A percentile compares a stretch with the other conserved stretches of the same genome.
Conservation (phyloP, 2,113 vertebrate genomes). For the Stegostoma tigrinum region DNA sequence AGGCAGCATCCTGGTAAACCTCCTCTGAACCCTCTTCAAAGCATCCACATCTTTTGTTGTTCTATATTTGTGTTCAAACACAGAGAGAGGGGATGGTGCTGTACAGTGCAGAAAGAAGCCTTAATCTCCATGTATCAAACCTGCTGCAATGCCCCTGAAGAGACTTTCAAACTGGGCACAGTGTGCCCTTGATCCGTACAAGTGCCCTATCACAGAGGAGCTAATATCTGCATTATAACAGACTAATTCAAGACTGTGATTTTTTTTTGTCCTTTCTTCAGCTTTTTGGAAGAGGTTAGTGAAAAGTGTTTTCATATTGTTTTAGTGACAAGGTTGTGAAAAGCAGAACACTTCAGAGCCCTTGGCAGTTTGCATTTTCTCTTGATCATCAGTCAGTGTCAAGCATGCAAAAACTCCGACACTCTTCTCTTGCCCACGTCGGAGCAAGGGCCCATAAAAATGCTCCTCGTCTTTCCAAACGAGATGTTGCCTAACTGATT, state of each 20-base stretch:
- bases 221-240: background rate
- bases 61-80: background rate
- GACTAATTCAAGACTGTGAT: background rate
- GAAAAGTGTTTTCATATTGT: background rate
- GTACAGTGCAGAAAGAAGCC: background rate
- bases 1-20: too few relatives aligned
- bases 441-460: background rate
- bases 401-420: background rate
- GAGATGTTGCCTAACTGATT: background rate
- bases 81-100: background rate
- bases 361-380: background rate
- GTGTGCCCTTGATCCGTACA: background rate
- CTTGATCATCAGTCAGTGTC: background rate
- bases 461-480: background rate
- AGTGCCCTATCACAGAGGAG: background rate
- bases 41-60: too few relatives aligned
- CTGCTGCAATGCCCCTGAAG: background rate
- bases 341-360: background rate
- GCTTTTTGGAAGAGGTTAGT: background rate
- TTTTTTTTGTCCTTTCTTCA: background rate
- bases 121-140: background rate
- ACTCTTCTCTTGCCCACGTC: background rate
- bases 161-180: background rate
- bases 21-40: too few relatives aligned
- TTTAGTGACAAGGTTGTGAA: background rate